Percentiles rank a stretch among this genome's conserved stretches.
These are phyloP conservation scores for Okamejei kenojei DNA, from an alignment of 2,797 vertebrate species.

Conservation along the genomic window DNA sequence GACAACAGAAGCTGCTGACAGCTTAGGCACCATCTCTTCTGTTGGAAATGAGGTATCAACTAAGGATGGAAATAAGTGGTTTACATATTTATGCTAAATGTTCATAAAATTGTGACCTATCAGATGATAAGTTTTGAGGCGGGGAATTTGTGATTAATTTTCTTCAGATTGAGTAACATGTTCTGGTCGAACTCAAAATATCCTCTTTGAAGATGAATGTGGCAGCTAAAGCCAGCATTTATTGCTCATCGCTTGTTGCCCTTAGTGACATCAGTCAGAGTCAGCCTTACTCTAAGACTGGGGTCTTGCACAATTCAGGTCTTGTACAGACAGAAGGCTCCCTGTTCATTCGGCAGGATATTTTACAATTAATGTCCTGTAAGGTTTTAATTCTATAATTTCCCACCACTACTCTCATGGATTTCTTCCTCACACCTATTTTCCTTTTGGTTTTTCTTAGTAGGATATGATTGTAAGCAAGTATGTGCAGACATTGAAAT, in stretches of 20 bases:
- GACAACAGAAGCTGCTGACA: no score
- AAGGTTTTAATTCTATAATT: not conserved
- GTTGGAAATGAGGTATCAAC: not conserved
- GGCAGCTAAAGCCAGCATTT: not conserved
- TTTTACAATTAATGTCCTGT: not conserved
- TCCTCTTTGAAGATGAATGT: not conserved
- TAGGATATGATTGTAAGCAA: no score
- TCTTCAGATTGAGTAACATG: not conserved
- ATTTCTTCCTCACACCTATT: not conserved
- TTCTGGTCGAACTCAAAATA: not conserved
- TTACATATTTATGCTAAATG: not conserved
- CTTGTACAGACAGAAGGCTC: not conserved
- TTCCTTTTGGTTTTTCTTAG: not conserved
- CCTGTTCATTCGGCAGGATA: not conserved
- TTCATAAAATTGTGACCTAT: not conserved
- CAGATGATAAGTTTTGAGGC: not conserved
- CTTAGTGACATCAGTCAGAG: not conserved
- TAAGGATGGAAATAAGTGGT: not conserved
- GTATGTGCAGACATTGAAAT: no score
- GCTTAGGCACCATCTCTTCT: not conserved
- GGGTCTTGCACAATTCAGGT: no score
- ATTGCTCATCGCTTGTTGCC: not conserved
- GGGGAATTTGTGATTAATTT: not conserved
- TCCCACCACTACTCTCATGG: not conserved
- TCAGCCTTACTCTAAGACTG: not conserved